Evolutionary conservation across 2,797 vertebrate species (phyloP).

Genomic region (Diplodus sargus): DNA sequence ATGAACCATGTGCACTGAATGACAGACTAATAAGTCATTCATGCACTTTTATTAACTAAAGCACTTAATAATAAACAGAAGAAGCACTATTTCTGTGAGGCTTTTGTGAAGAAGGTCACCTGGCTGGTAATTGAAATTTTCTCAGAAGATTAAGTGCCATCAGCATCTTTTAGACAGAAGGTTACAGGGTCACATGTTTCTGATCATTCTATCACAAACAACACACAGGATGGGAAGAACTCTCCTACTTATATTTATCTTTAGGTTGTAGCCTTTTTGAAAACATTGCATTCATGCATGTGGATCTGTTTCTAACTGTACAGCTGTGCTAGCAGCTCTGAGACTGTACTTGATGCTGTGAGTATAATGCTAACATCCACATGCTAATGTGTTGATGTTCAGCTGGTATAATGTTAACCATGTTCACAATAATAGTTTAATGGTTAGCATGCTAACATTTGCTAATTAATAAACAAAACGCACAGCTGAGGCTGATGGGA

Average conservation of each 20-base stretch:
- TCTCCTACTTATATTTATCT: not conserved
- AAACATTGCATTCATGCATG: not conserved
- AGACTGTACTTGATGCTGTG: not conserved
- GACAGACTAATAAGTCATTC: not conserved
- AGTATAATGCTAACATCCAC: not conserved
- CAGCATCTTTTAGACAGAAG: not conserved
- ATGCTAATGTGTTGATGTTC: not conserved
- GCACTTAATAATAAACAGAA: not conserved
- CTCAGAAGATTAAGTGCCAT: not conserved
- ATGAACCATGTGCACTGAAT: not conserved
- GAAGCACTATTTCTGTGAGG: not conserved
- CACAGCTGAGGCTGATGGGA: not conserved
- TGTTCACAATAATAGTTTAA: not conserved
- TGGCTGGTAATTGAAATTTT: not conserved
- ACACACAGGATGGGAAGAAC: not conserved
- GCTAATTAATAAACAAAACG: not conserved
- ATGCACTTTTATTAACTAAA: not conserved
- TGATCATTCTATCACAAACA: slow-evolving; percentile 1
- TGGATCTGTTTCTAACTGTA: not conserved
- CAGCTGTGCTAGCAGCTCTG: not conserved
- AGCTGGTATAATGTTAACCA: not conserved
- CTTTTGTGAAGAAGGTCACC: not conserved
- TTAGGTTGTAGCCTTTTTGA: not conserved
- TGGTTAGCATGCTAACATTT: not conserved
- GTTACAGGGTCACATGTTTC: not conserved